phyloP scores from a whole-genome alignment of 1,140 invertebrate genomes.

The Procambarus virginalis region DNA sequence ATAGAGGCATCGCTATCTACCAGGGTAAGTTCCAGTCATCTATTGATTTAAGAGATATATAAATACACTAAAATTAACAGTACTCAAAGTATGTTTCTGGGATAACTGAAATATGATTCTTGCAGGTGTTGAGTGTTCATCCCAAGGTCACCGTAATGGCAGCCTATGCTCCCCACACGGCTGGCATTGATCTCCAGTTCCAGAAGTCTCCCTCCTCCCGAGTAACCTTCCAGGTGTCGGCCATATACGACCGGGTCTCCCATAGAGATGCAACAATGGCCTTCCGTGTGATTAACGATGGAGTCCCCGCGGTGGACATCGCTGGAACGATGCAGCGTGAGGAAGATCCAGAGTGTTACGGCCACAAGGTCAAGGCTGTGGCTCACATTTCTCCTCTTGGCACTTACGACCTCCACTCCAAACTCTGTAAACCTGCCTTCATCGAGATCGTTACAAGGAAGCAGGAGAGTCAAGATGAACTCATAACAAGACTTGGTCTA shows the following conservation, averaged over 20 bases:
- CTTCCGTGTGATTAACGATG: conserved; percentile 13
- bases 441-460: conserved; percentile 1
- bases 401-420: conserved; percentile 11
- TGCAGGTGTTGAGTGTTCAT: conserved; percentile 27
- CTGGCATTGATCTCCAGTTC: conserved; percentile 36
- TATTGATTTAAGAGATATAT: neutral
- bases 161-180: conserved; percentile 7
- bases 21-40: conserved; percentile 8
- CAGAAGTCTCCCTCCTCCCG: conserved; percentile 34
- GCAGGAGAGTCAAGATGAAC: neutral
- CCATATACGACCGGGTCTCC: conserved; percentile 25
- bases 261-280: neutral
- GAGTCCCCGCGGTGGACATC: conserved; percentile 5
- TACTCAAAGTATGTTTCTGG: too few species aligned
- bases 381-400: conserved; percentile 4
- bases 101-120: neutral
- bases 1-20: conserved; percentile 13
- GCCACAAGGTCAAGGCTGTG: conserved; percentile 5
- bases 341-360: conserved; percentile 4
- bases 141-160: conserved; percentile 18
- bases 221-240: conserved; percentile 10
- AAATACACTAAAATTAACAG: neutral
- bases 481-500: too few species aligned
- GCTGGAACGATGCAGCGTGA: conserved; percentile 12
- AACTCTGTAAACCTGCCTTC: conserved; percentile 28